Evolutionary conservation across 2,113 vertebrate species (phyloP), one percentile per base, ranked within the genome.

Genomic region (Noturus placidus): DNA sequence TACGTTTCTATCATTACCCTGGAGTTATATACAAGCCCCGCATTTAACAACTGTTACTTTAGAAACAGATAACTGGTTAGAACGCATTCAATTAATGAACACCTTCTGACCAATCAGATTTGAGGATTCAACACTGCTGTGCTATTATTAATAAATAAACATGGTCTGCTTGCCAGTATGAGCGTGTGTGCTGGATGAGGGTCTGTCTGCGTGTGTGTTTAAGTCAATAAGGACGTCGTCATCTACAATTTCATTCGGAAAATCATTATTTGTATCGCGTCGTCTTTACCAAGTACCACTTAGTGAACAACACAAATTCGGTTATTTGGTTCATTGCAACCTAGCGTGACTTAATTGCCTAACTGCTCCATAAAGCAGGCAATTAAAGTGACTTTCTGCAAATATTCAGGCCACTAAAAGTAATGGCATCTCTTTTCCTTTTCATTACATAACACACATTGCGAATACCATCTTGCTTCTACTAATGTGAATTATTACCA

Each of bases 381-480:
- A 83, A 42, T 83, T 63, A 83, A 83, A 83, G 15, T 67, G 63
- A 30, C 63, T 65, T 83, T 50, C 59, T 67, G 61, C 42, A 50
- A 83, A 83, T 83, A 46, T 83, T 83, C 61, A 83, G 38, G 61
- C 50, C 76, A 54, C 76, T 54, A 79, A 79, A 46, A 79, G 15
- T 79, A 79, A 79, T 30, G 50, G 14, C n/a, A 79, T 54, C 50
- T 79, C 76, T 54, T 19, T 79, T 79, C 50, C 27, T 78, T 52
- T 79, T 83, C 33, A 83, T 83, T 42, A 65, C 82, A 52, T 83
- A 50, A 83, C 27, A n/a, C 80, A 82, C 14, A n/a, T 6, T 17
- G 22, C 82, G 30, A 52, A 67, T n/a, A 67, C 61, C 10, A 83
- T 11, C 38, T 38, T 67, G 61, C 38, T 46, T 82, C 56, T 50